These are phyloP conservation scores for Esox masquinongy DNA, from an alignment of 2,797 vertebrate species.

Conservation along the genomic window DNA sequence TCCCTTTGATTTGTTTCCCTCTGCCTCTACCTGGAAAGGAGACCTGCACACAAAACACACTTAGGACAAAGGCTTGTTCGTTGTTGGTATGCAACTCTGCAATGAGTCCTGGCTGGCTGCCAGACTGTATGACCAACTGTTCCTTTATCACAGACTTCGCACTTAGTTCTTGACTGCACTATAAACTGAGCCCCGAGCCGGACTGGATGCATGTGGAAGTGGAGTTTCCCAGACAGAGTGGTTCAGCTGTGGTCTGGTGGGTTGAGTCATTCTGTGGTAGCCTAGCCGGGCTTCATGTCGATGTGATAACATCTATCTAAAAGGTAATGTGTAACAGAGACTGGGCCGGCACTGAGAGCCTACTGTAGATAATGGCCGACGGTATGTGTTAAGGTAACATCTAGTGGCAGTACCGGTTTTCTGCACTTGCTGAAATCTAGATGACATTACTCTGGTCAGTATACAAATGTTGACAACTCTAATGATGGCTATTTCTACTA, in stretches of 20 bases:
- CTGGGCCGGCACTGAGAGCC: conserved; percentile 38
- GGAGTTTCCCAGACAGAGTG: conserved; percentile 48
- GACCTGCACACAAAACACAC: conserved; percentile 36
- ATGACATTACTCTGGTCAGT: conserved; percentile 20
- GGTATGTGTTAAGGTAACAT: conserved; percentile 42
- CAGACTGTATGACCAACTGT: conserved; percentile 65
- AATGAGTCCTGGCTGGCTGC: conserved; percentile 56
- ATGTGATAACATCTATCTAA: conserved; percentile 63
- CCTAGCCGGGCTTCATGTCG: conserved; percentile 42
- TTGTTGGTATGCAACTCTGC: conserved; percentile 48
- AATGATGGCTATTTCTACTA: background rate
- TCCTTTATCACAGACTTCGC: conserved; percentile 67
- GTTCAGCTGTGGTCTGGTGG: conserved; percentile 52
- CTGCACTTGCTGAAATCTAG: conserved; percentile 9
- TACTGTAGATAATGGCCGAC: conserved; percentile 43
- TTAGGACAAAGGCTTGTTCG: conserved; percentile 50
- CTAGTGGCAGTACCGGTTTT: conserved; percentile 36
- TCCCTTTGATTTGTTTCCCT: conserved; percentile 20
- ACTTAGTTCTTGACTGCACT: conserved; percentile 57
- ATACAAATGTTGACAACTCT: background rate
- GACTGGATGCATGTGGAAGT: conserved; percentile 39
- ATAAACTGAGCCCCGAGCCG: conserved; percentile 51
- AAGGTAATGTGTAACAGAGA: conserved; percentile 72
- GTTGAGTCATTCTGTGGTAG: conserved; percentile 67
- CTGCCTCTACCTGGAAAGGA: conserved; percentile 47